Conservation (phyloP, 2,113 vertebrate species). For the Apaloderma vittatum region DNA sequence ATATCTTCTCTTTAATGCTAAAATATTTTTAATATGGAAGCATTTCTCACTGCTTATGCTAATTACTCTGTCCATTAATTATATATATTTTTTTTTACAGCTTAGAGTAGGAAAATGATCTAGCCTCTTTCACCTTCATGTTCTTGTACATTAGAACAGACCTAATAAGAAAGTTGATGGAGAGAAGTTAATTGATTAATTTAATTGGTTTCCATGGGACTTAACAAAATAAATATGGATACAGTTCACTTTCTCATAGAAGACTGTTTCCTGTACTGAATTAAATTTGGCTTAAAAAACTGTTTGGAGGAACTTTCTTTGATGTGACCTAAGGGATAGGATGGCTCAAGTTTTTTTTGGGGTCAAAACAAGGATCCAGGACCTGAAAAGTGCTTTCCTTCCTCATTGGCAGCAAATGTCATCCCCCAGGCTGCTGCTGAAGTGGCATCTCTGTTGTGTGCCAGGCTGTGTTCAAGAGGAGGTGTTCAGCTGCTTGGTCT, state of each 20-base stretch:
- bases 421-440: background rate
- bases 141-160: background rate
- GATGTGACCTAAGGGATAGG: background rate
- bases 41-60: background rate
- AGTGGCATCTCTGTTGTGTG: background rate
- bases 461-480: background rate
- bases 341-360: background rate
- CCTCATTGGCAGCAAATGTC: background rate
- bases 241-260: background rate
- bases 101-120: background rate
- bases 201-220: slow-evolving; percentile 52
- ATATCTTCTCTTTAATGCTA: background rate
- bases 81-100: background rate
- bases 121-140: background rate
- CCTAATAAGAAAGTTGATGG: slow-evolving; percentile 11
- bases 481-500: background rate
- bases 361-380: background rate
- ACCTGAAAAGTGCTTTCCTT: background rate
- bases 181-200: slow-evolving; percentile 52
- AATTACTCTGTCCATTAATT: background rate
- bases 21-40: background rate
- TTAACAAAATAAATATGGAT: slow-evolving; percentile 12
- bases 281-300: background rate
- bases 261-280: background rate
- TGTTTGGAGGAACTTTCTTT: background rate